Evolutionary conservation across 2,113 vertebrate genomes (phyloP), one percentile per base, ranked within the genome.

Genomic region (Cebidichthys violaceus): DNA sequence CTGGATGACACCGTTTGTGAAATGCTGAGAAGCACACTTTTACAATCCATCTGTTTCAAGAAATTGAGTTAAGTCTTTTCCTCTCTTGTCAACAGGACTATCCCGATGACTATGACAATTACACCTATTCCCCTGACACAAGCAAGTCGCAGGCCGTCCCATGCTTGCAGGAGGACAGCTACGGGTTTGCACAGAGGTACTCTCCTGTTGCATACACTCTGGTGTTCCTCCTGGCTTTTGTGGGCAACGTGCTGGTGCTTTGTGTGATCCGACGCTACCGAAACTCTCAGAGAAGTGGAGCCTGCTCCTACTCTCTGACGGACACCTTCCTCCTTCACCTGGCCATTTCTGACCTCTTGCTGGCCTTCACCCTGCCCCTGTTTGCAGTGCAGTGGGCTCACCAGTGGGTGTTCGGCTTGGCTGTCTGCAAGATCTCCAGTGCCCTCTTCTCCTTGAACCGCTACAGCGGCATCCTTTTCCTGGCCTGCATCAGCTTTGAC

Each of bases 261-360:
- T 90, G 94, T 4, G 96, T 98, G 43, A 93, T 96, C 77, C 89
- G 82, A 0, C 94, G 94, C 61, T 95, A 95, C 85, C 84, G 93
- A 5, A 91, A 50, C 65, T 92, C 93, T 39, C 77, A 93, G 71
- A 87, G 92, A 2, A 52, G 94, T 1, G 79, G 91, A 8, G 81
- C 86, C 15, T 93, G 95, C 9, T 86, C 94, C 62, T 96, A 95
- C 86, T 95, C 95, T 1, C 90, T 97, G 79, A 96, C 95, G 0
- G 97, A 98, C 62, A 93, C 95, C 54, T 98, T 97, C 86, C 95
- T 98, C 84, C 95, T 98, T 33, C 97, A 98, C 92, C 86, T 98
- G 90, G 96, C 97, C 54, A 71, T 96, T 2, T 96, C 97, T 0
- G 97, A 98, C 86, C 90, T 97, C 14, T 88, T 98, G 22, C 94